Percentiles rank a stretch among this genome's conserved stretches.
These are phyloP conservation scores for Pipistrellus pipistrellus DNA, from an alignment of 2,797 vertebrate genomes.

Conservation along the genomic window DNA sequence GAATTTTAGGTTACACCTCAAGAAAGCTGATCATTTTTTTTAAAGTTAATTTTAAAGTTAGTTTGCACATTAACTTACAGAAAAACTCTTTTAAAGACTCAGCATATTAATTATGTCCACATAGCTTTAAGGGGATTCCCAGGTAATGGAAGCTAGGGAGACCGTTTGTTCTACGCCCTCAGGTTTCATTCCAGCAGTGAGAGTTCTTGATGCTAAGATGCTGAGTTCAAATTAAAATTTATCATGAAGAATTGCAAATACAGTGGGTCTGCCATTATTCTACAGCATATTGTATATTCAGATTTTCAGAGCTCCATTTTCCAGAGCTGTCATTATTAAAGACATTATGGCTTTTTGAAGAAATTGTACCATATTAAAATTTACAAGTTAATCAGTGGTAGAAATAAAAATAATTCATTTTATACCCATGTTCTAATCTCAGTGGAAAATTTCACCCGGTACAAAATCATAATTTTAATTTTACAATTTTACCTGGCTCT, in stretches of 20 bases:
- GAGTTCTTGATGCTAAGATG: neutral
- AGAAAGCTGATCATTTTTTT: neutral
- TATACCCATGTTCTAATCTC: neutral
- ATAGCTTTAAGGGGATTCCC: neutral
- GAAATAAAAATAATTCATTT: neutral
- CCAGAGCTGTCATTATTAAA: neutral
- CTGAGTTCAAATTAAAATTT: constrained; percentile 2
- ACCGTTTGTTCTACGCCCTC: neutral
- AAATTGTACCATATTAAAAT: constrained; percentile 13
- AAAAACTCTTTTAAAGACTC: neutral
- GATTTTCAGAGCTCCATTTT: constrained; percentile 31
- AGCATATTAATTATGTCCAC: neutral
- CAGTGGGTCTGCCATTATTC: neutral
- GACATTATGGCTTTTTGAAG: constrained; percentile 38
- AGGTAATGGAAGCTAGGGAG: neutral
- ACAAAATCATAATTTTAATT: neutral
- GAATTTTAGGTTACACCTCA: constrained; percentile 1
- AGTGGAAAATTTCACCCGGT: neutral
- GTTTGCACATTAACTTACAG: neutral
- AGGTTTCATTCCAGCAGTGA: neutral
- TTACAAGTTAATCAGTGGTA: neutral
- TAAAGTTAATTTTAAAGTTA: neutral
- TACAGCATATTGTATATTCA: neutral
- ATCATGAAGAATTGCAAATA: neutral
- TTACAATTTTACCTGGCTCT: neutral